Base-by-base conservation (phyloP, 64 coral and sea anemone species). In the Catalaphyllia jardinei region DNA sequence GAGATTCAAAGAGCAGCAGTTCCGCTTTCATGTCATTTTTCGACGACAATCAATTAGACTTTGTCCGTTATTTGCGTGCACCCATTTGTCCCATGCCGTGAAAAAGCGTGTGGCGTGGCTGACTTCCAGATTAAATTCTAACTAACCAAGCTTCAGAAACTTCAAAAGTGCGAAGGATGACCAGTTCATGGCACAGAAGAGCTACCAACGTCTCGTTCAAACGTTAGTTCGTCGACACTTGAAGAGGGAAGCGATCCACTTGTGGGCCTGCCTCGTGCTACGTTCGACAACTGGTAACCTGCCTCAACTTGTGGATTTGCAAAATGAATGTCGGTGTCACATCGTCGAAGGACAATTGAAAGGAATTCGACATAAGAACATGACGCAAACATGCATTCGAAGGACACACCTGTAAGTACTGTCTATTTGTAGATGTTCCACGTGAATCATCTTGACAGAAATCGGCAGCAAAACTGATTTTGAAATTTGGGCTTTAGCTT, bases 41-140 rank as follows among this genome's bases (percentile, higher is more conserved):
- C 25, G 20, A n/a, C 25, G 17, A 65, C 24, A 22, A n/a, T 0
- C 25, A 67, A 67, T 67, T 25, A 67, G 9, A 67, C 64, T 2
- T 67, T 2, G 20, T 24, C 31, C 18, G 8, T 49, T 20, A 0
- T 8, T 84, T 24, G 62, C 62, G 30, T 69, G 81, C 62, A 33
- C 27, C 62, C 38, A 24, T 19, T 65, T 49, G 62, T 84, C 14
- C 10, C 62, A 49, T 71, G 81, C 81, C 5, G 81, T 49, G 81
- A 49, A 11, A 39, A 83, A 46, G 22, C 81, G 29, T 84, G 81
- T 50, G 81, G 81, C 63, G 22, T 84, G 81, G 81, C 81, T 46
- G 19, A 12, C 20, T 25, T 84, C 81, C 81, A 84, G 62, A 50
- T 17, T 10, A 69, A 38, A 42, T 71, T 84, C 4, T 22, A 33